Conservation (phyloP, 2,113 vertebrate genomes). For the Nipponia nippon region DNA sequence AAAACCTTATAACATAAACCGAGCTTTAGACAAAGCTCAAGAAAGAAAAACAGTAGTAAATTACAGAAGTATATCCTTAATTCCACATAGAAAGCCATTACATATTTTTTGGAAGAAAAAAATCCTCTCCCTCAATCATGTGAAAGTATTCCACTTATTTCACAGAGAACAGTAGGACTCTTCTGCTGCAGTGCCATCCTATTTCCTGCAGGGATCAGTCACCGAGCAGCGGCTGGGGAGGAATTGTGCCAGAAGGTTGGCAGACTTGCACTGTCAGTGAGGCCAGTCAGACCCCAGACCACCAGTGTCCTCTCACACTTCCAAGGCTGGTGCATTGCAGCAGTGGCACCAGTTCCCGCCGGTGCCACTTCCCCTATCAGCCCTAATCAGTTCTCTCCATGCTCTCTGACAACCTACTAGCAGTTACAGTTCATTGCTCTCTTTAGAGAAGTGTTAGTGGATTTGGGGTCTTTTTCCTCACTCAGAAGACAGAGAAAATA, state of each 20-base stretch:
- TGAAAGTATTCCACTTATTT: neutral
- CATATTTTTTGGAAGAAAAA: neutral
- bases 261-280: neutral
- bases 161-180: neutral
- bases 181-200: neutral
- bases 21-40: neutral
- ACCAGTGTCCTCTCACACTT: neutral
- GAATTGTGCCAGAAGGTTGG: neutral
- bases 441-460: neutral
- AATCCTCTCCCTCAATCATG: neutral
- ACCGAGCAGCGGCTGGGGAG: rapidly evolving
- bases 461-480: neutral
- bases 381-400: neutral
- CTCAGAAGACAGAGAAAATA: neutral
- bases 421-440: neutral
- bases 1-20: neutral
- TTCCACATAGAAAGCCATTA: neutral
- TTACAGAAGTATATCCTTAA: neutral
- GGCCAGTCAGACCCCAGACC: neutral
- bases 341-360: neutral
- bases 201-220: neutral
- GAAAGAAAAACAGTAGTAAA: neutral
- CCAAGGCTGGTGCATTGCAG: neutral
- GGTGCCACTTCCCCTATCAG: neutral
- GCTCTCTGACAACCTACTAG: neutral